phyloP scores from a whole-genome alignment of 53 echinoderm and acorn worm species.

The Temnopleurus reevesii region DNA sequence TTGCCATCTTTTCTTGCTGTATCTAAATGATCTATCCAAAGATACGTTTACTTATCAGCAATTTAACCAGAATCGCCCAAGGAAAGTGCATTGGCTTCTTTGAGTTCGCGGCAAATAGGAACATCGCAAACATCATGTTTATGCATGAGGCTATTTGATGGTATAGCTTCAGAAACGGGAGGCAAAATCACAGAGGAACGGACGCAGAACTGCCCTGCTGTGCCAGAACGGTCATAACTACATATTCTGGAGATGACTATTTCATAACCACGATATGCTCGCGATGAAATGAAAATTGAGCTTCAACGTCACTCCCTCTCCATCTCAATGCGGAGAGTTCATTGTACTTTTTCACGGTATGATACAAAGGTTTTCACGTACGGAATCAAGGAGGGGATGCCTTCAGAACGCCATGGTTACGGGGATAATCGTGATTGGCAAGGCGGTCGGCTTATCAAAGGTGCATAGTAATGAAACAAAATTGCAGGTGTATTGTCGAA shows the following conservation, averaged over 20 bases:
- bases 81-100: constrained; percentile 5
- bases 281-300: not conserved
- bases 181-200: not conserved
- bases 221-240: constrained; percentile 7
- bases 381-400: not conserved
- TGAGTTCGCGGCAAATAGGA: not conserved
- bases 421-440: constrained; percentile 18
- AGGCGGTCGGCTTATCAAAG: constrained; percentile 14
- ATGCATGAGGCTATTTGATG: constrained; percentile 4
- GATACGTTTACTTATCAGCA: not conserved
- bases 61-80: not conserved
- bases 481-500: not conserved
- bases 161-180: not conserved
- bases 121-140: constrained; percentile 10
- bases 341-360: constrained; percentile 2
- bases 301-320: not conserved
- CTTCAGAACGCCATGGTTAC: not conserved
- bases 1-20: too few relatives aligned
- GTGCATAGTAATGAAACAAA: not conserved
- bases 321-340: not conserved
- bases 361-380: not conserved
- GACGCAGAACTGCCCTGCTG: not conserved
- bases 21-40: too few relatives aligned
- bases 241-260: not conserved
- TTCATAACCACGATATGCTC: constrained; percentile 15